These are phyloP conservation scores for Mesorhabditis belari DNA, from an alignment of 2,888 invertebrate species.

Conservation along the genomic window DNA sequence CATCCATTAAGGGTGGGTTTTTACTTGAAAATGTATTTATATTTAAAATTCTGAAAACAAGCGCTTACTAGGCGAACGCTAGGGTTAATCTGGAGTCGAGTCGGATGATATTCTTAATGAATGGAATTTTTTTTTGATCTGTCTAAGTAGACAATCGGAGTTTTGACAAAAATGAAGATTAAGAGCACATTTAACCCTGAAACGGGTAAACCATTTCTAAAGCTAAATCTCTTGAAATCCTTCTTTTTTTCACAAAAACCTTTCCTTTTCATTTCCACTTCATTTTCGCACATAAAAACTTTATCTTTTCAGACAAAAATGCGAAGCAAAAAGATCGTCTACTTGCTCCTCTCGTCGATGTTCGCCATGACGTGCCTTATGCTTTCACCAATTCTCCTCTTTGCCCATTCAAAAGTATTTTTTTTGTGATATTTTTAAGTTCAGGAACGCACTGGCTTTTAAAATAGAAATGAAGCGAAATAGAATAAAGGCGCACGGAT, in stretches of 20 bases:
- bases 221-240: too few species aligned
- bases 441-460: too few species aligned
- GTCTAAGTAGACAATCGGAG: not conserved
- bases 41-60: not conserved
- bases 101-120: not conserved
- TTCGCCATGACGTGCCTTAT: constrained; percentile 27
- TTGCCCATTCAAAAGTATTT: constrained; percentile 35
- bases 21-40: not conserved
- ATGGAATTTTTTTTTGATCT: too few species aligned
- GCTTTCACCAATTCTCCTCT: constrained; percentile 30
- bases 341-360: constrained; percentile 20
- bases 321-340: constrained; percentile 23
- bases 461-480: too few species aligned
- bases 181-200: too few species aligned
- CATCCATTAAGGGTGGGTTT: constrained; percentile 32
- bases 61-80: not conserved
- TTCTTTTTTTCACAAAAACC: not conserved
- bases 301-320: not conserved
- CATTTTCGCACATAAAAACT: too few species aligned
- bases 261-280: constrained; percentile 21
- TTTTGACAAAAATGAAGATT: not conserved
- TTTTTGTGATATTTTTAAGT: too few species aligned
- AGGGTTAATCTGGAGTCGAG: not conserved
- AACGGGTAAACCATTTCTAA: too few species aligned
- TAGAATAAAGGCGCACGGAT: too few species aligned